A percentile compares a stretch with the other conserved stretches of the same genome.
Evolutionary conservation across 1,140 invertebrate species (phyloP).

Genomic region (Anastrepha obliqua): DNA sequence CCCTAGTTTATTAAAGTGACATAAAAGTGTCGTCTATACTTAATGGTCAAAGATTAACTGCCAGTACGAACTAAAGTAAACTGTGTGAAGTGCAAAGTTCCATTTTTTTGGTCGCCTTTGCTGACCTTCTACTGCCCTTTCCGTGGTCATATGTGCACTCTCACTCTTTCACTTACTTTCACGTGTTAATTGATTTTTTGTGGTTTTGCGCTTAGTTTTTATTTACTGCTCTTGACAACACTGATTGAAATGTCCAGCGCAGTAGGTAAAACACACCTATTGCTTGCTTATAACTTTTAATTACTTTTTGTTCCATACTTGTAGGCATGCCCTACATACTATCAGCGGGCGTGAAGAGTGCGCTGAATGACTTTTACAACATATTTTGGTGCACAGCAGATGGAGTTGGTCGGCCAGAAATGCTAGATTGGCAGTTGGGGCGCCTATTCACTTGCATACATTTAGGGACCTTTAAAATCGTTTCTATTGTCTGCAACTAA

Average conservation of each 20-base stretch:
- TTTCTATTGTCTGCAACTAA: too few species aligned
- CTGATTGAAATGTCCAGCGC: constrained; percentile 58
- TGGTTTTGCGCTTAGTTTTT: not conserved
- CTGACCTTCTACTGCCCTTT: not conserved
- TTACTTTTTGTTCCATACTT: constrained; percentile 49
- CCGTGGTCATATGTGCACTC: not conserved
- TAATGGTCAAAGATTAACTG: constrained; percentile 70
- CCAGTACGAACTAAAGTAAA: constrained; percentile 33
- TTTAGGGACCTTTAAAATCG: too few species aligned
- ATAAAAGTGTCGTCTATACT: constrained; percentile 72
- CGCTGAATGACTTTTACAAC: too few species aligned
- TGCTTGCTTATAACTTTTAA: constrained; percentile 40
- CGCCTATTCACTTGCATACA: too few species aligned
- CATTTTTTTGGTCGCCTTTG: not conserved
- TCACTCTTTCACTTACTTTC: constrained; percentile 13
- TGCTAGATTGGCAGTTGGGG: too few species aligned
- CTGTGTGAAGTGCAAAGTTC: constrained; percentile 24
- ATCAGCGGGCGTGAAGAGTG: too few species aligned
- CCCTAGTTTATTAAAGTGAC: constrained; percentile 72
- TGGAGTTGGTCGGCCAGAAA: too few species aligned
- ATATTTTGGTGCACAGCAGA: too few species aligned
- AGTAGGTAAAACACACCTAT: constrained; percentile 55
- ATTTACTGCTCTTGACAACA: constrained; percentile 39
- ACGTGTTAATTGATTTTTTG: constrained; percentile 52
- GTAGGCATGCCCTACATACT: not conserved